These are phyloP conservation scores for Drosophila kepulauana DNA, from an alignment of 1,140 invertebrate genomes.

Conservation along the genomic window DNA sequence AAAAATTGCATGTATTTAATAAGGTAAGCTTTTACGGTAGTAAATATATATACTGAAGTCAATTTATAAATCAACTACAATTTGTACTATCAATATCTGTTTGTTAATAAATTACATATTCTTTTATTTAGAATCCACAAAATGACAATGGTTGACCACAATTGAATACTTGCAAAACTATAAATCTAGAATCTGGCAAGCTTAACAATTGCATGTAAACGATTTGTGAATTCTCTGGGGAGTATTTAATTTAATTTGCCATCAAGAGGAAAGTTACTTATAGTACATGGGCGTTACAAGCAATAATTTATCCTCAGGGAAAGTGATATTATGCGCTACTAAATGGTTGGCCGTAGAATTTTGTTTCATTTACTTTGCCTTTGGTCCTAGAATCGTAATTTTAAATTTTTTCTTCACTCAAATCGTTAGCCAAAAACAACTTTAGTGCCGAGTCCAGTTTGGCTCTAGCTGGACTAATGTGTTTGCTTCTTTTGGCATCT, in stretches of 20 bases:
- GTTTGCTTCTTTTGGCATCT: slow-evolving; percentile 38
- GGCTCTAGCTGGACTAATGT: slow-evolving; percentile 49
- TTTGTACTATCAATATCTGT: no score
- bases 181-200: background rate
- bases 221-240: background rate
- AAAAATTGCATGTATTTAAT: no score
- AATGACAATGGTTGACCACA: background rate
- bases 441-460: slow-evolving; percentile 23
- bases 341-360: slow-evolving; percentile 35
- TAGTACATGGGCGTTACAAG: slow-evolving; percentile 38
- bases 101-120: no score
- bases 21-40: no score
- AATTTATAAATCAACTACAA: no score
- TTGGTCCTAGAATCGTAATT: slow-evolving; percentile 50
- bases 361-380: slow-evolving; percentile 58
- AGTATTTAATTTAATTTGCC: slow-evolving; percentile 33
- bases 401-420: slow-evolving; percentile 63
- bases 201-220: background rate
- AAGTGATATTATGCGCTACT: slow-evolving; percentile 1
- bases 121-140: background rate
- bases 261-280: background rate
- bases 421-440: slow-evolving; percentile 44
- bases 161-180: slow-evolving; percentile 6
- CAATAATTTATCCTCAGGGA: slow-evolving; percentile 10
- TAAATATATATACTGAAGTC: no score